Conservation (phyloP, 2,113 vertebrate species). For the Tetrax tetrax region DNA sequence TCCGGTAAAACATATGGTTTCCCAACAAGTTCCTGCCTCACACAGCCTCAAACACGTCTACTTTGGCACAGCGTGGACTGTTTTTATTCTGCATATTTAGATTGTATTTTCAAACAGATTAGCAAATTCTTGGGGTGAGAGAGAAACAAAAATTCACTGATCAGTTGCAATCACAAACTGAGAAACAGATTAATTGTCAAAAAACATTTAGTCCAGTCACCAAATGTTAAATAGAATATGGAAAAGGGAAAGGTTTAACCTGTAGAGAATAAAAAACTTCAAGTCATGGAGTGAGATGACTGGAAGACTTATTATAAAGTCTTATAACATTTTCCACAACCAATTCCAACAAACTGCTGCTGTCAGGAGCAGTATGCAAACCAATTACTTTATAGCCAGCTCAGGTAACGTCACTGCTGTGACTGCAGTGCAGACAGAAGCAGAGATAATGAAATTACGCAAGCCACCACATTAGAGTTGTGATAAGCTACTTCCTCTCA, state of each 20-base stretch:
- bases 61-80: background rate
- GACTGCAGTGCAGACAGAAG: background rate
- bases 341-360: background rate
- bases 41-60: background rate
- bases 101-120: background rate
- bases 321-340: background rate
- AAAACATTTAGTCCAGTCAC: background rate
- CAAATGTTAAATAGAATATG: background rate
- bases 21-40: background rate
- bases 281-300: background rate
- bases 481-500: background rate
- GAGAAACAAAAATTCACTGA: background rate
- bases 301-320: background rate
- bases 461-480: background rate
- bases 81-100: background rate
- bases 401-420: background rate
- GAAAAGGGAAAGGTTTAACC: background rate
- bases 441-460: fast-evolving
- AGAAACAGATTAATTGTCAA: background rate
- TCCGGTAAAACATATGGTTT: background rate
- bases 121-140: background rate
- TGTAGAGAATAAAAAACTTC: background rate
- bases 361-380: background rate
- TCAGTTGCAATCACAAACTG: background rate
- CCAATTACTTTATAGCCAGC: background rate